Conservation (phyloP, 1,140 invertebrate species). For the Acromyrmex charruanus region DNA sequence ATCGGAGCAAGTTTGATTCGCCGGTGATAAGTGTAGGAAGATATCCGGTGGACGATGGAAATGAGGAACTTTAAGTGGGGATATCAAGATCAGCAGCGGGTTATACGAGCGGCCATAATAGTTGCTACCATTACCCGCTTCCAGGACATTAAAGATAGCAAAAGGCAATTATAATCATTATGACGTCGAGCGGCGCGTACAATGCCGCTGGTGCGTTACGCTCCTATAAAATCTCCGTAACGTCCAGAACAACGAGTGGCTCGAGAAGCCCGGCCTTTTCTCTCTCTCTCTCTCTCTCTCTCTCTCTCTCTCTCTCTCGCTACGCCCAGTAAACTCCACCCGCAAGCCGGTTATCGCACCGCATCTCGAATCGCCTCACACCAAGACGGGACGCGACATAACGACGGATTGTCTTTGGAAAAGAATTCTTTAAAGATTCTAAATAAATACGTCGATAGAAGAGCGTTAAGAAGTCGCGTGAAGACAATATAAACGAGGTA, state of each 20-base stretch:
- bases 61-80: conserved; percentile 59
- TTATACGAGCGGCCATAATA: conserved; percentile 85
- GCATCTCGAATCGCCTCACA: conserved; percentile 36
- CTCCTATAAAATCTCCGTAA: conserved; percentile 78
- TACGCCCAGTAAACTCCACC: conserved; percentile 54
- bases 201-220: conserved; percentile 62
- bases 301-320: conserved; percentile 15
- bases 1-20: conserved; percentile 8
- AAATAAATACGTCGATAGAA: background rate
- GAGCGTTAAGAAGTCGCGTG: conserved; percentile 21
- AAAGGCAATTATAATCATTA: conserved; percentile 84
- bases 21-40: conserved; percentile 13
- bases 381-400: background rate
- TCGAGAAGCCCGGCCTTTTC: conserved; percentile 36
- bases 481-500: background rate
- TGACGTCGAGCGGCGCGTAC: conserved; percentile 71
- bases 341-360: conserved; percentile 36
- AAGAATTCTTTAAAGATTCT: background rate
- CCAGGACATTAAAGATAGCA: conserved; percentile 84
- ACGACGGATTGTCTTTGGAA: background rate
- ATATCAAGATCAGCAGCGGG: conserved; percentile 84
- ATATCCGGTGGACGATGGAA: conserved; percentile 23
- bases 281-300: conserved; percentile 1
- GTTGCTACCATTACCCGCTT: conserved; percentile 79
- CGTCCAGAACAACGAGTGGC: conserved; percentile 35